phyloP scores from a whole-genome alignment of 2,797 vertebrate genomes.

The Leucoraja ocellata region DNA sequence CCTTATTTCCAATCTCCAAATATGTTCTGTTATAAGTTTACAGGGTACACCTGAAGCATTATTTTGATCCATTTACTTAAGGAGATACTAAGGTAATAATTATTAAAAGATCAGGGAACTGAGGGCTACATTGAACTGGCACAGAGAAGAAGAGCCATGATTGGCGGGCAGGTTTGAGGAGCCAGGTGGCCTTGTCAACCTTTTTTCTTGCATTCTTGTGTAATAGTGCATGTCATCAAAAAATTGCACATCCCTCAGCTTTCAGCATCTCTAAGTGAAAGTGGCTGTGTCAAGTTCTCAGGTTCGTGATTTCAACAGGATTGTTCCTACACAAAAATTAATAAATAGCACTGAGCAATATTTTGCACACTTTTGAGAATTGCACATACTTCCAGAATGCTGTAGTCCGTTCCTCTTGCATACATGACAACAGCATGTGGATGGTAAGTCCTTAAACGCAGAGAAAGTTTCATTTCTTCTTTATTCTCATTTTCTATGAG shows the following conservation, averaged over 20 bases:
- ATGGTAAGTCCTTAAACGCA: slow-evolving; percentile 81
- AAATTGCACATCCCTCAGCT: not conserved
- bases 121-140: no score
- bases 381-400: slow-evolving; percentile 81
- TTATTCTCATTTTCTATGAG: slow-evolving; percentile 92
- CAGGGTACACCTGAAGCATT: no score
- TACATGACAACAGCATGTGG: slow-evolving; percentile 89
- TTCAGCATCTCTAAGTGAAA: not conserved
- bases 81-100: no score
- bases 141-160: no score
- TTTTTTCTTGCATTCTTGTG: not conserved
- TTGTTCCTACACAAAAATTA: not conserved
- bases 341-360: not conserved
- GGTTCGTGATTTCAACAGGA: not conserved
- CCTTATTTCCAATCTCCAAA: no score
- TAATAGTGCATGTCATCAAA: not conserved
- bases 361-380: not conserved
- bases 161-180: no score
- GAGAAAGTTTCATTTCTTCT: slow-evolving; percentile 86
- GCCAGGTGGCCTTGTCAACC: no score
- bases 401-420: slow-evolving; percentile 92
- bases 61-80: no score
- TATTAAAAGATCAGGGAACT: no score
- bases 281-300: not conserved
- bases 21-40: no score